Conservation (phyloP, 2,888 invertebrate genomes). For the Orchesella flavescens region DNA sequence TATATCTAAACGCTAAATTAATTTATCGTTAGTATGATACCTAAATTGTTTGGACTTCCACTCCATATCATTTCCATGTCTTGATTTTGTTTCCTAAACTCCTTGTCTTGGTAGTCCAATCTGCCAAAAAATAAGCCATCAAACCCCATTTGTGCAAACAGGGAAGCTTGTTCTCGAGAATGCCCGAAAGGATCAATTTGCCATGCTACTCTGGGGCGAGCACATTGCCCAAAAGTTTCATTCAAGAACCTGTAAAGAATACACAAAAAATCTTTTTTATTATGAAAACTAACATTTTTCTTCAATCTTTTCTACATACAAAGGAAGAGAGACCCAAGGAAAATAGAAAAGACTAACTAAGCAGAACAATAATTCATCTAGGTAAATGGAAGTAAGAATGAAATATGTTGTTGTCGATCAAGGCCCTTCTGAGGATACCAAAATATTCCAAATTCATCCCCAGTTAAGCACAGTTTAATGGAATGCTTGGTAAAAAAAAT, state of each 20-base stretch:
- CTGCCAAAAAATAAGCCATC: constrained; percentile 88
- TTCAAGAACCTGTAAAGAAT: not conserved
- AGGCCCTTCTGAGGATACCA: too few species aligned
- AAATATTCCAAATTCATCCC: too few species aligned
- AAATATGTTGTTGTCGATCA: not conserved
- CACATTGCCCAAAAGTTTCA: constrained; percentile 74
- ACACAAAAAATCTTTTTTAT: not conserved
- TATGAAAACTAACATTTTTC: not conserved
- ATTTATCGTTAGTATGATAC: constrained; percentile 74
- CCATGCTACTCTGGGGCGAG: constrained; percentile 76
- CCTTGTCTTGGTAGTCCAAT: constrained; percentile 89
- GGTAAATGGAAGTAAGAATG: not conserved
- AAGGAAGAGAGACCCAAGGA: too few species aligned
- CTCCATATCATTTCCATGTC: constrained; percentile 90
- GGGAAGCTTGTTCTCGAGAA: constrained; percentile 81
- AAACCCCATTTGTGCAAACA: constrained; percentile 88
- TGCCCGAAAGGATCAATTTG: constrained; percentile 82
- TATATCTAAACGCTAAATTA: not conserved
- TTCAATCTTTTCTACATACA: not conserved
- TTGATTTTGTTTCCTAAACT: constrained; percentile 77
- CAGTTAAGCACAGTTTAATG: too few species aligned
- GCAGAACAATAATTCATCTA: not conserved
- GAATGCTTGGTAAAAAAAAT: too few species aligned
- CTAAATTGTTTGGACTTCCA: constrained; percentile 79
- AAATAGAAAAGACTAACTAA: not conserved